These are phyloP conservation scores for Irena cyanogastra DNA, from an alignment of 2,113 vertebrate genomes.

Conservation along the genomic window DNA sequence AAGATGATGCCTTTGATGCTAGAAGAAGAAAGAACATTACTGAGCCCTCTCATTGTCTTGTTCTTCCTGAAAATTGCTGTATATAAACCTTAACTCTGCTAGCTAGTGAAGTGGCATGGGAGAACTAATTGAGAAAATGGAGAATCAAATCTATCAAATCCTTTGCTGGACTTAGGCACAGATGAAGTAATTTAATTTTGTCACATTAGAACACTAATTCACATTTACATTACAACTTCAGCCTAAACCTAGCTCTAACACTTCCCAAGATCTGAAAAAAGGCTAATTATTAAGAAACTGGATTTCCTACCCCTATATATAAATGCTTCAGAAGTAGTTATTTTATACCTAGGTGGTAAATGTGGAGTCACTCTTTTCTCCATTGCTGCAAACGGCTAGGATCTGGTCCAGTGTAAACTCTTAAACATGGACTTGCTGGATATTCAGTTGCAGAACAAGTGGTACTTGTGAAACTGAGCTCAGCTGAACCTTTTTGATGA, in stretches of 20 bases:
- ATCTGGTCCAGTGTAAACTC: constrained; percentile 16
- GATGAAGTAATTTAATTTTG: not conserved
- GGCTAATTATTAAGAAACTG: constrained; percentile 1
- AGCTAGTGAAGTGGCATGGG: not conserved
- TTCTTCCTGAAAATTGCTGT: not conserved
- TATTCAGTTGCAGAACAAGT: not conserved
- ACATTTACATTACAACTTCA: not conserved
- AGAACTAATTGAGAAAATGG: not conserved
- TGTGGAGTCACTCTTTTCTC: not conserved
- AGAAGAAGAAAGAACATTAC: not conserved
- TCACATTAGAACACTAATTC: not conserved
- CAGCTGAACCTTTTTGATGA: not conserved
- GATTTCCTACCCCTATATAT: not conserved
- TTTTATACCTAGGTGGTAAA: not conserved
- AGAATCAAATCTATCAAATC: not conserved
- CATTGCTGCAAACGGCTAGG: not conserved
- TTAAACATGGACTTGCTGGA: not conserved
- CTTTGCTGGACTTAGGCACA: not conserved
- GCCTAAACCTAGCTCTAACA: not conserved
- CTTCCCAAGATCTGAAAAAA: not conserved
- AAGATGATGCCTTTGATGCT: not conserved
- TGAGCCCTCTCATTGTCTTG: not conserved
- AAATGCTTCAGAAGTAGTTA: not conserved
- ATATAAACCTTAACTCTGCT: not conserved
- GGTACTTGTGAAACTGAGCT: not conserved